Conservation (phyloP, 2,888 invertebrate species). For the Salticus scenicus region DNA sequence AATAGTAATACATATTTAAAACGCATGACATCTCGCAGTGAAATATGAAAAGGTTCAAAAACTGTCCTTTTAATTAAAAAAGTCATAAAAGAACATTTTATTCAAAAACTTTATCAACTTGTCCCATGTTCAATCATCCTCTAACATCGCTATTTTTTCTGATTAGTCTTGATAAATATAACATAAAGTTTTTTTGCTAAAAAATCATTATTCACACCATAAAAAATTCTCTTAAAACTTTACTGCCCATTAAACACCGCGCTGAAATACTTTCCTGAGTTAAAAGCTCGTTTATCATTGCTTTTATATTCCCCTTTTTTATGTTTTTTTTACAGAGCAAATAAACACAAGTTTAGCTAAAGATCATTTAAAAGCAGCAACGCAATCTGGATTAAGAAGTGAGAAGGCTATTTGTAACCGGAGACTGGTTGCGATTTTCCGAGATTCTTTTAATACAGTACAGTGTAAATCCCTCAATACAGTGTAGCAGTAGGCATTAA, state of each 20-base stretch:
- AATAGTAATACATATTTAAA: no score
- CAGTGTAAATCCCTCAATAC: no score
- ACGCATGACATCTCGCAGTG: no score
- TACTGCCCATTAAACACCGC: neutral
- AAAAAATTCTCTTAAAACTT: neutral
- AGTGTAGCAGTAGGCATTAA: no score
- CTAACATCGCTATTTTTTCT: no score
- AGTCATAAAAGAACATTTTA: no score
- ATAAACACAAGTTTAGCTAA: neutral
- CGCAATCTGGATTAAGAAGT: neutral
- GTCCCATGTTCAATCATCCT: no score
- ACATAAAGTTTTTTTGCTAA: neutral
- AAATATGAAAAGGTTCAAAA: no score
- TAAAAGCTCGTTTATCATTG: slow-evolving; percentile 3
- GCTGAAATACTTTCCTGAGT: neutral
- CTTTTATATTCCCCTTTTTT: neutral
- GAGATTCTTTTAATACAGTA: neutral
- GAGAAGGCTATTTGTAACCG: neutral
- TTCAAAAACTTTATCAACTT: no score
- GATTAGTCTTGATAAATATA: neutral
- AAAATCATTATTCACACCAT: neutral
- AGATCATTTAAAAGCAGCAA: neutral
- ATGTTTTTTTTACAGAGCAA: neutral
- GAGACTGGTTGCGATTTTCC: neutral
- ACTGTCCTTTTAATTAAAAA: no score